Evolutionary conservation across 2,888 invertebrate genomes (phyloP).

Genomic region (Hemicrepidius hirtus): DNA sequence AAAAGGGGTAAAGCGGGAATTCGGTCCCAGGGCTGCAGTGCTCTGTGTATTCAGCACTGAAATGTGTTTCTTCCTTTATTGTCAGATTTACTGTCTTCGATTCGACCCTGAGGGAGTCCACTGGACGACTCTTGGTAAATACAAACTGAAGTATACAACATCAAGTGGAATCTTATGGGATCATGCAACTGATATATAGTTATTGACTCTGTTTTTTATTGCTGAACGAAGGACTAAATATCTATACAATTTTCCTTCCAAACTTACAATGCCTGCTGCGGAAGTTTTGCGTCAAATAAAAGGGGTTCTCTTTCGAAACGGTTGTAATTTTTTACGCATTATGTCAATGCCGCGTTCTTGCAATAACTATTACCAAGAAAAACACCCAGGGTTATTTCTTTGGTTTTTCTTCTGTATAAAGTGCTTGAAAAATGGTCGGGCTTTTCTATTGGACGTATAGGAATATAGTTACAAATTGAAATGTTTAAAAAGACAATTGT

Average conservation of each 20-base stretch:
- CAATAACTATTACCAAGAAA: constrained; percentile 36
- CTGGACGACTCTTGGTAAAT: constrained; percentile 56
- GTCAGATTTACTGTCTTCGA: constrained; percentile 61
- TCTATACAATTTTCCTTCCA: constrained; percentile 47
- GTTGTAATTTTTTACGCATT: constrained; percentile 39
- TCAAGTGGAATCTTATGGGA: constrained; percentile 55
- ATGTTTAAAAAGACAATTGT: constrained; percentile 12
- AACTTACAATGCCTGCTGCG: constrained; percentile 30
- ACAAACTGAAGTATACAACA: constrained; percentile 54
- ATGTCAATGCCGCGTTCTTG: constrained; percentile 27
- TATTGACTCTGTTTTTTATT: constrained; percentile 55
- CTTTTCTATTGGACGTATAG: constrained; percentile 4
- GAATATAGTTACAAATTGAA: constrained; percentile 19
- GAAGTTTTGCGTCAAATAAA: constrained; percentile 38
- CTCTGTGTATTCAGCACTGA: constrained; percentile 59
- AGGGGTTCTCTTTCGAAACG: constrained; percentile 23
- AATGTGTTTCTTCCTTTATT: constrained; percentile 63
- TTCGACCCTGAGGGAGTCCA: constrained; percentile 56
- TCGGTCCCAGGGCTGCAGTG: constrained; percentile 52
- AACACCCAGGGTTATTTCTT: constrained; percentile 21
- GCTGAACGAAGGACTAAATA: constrained; percentile 50
- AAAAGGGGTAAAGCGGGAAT: constrained; percentile 48
- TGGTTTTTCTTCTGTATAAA: constrained; percentile 25
- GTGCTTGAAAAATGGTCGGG: constrained; percentile 17
- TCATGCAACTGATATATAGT: constrained; percentile 56